These are phyloP conservation scores for Tolypeutes matacus DNA, from an alignment of 2,797 vertebrate species.

Conservation along the genomic window DNA sequence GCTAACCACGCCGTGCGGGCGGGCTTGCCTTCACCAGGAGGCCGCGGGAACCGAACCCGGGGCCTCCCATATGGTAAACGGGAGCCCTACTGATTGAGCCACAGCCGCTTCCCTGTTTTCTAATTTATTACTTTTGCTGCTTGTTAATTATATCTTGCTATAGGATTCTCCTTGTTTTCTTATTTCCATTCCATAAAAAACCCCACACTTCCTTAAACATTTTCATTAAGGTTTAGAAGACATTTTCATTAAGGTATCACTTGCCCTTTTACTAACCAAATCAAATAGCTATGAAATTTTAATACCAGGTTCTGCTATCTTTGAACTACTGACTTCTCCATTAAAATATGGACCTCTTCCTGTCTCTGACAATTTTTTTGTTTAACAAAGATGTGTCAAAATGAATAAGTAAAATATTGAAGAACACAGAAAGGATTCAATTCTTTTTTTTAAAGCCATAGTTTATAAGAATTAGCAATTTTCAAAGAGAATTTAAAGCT, in stretches of 20 bases:
- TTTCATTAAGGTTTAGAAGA: slow-evolving; percentile 21
- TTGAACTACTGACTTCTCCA: slow-evolving; percentile 23
- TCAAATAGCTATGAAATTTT: not conserved
- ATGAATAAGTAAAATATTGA: slow-evolving; percentile 19
- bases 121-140: slow-evolving; percentile 1
- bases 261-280: slow-evolving; percentile 20
- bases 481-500: slow-evolving; percentile 49
- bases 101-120: too few relatives aligned
- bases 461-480: slow-evolving; percentile 57
- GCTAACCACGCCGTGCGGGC: too few relatives aligned
- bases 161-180: slow-evolving; percentile 23
- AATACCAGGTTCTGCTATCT: slow-evolving; percentile 22
- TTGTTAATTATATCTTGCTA: not conserved
- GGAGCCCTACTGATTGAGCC: too few relatives aligned
- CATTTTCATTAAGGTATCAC: not conserved
- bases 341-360: not conserved
- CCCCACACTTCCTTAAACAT: not conserved
- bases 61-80: too few relatives aligned
- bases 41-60: too few relatives aligned
- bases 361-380: not conserved
- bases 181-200: not conserved
- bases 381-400: slow-evolving; percentile 38
- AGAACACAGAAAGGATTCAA: not conserved
- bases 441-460: not conserved
- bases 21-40: too few relatives aligned